A percentile compares a stretch with the other conserved stretches of the same genome.
phyloP scores from a whole-genome alignment of 2,888 invertebrate genomes.

The Caenorhabditis uteleia region DNA sequence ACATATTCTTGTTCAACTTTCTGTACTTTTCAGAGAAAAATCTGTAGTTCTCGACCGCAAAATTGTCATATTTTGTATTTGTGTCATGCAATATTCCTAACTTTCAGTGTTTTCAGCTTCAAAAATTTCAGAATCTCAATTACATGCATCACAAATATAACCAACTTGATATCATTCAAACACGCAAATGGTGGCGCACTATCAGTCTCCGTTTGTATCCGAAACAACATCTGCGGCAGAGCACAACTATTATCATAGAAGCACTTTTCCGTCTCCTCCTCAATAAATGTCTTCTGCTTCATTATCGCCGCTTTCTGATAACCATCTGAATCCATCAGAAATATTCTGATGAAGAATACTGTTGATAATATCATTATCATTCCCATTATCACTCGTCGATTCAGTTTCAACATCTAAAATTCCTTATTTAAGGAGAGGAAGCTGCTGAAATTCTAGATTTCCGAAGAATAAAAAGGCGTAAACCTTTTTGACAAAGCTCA shows the following conservation, averaged over 20 bases:
- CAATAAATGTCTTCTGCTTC: neutral
- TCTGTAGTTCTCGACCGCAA: too few relatives aligned
- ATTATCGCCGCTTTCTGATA: neutral
- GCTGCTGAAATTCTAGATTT: too few relatives aligned
- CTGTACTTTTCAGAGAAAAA: too few relatives aligned
- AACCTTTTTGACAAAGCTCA: too few relatives aligned
- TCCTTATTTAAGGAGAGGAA: too few relatives aligned
- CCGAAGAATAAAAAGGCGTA: too few relatives aligned
- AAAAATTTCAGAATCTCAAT: neutral
- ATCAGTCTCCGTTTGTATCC: conserved; percentile 47
- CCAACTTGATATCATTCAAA: conserved; percentile 51
- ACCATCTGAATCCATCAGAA: conserved; percentile 7
- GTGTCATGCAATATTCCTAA: too few relatives aligned
- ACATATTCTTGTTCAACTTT: too few relatives aligned
- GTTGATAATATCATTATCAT: neutral
- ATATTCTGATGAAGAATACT: conserved; percentile 4
- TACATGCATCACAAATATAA: neutral
- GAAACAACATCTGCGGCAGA: conserved; percentile 45
- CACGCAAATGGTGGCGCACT: conserved; percentile 50
- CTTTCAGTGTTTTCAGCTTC: too few relatives aligned
- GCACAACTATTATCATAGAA: conserved; percentile 42
- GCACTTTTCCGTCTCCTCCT: conserved; percentile 23
- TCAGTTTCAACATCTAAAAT: conserved; percentile 22
- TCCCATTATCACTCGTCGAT: conserved; percentile 18
- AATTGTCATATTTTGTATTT: too few relatives aligned